These are phyloP conservation scores for Epinephelus malabaricus DNA, from an alignment of 2,797 vertebrate genomes.

Conservation along the genomic window DNA sequence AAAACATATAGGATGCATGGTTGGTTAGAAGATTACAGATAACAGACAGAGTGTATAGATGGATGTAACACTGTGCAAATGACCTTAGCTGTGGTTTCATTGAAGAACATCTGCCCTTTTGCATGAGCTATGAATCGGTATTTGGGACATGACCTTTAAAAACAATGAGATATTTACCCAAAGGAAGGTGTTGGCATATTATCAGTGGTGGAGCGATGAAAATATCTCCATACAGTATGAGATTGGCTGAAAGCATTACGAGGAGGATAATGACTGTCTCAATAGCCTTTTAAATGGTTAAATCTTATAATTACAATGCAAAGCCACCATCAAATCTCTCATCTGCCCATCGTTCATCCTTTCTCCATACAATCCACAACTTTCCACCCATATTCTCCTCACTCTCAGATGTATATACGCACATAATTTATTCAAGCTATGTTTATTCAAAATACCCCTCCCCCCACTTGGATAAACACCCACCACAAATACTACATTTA, in stretches of 20 bases:
- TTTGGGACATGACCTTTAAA: conserved; percentile 79
- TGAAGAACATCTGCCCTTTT: conserved; percentile 74
- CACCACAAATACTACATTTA: conserved; percentile 6
- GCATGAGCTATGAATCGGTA: conserved; percentile 66
- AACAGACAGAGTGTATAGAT: conserved; percentile 34
- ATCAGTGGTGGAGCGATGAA: conserved; percentile 53
- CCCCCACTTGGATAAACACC: conserved; percentile 10
- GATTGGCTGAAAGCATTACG: conserved; percentile 44
- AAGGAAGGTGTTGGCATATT: conserved; percentile 73
- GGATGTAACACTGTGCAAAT: conserved; percentile 65
- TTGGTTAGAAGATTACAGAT: conserved; percentile 41
- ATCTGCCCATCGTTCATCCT: conserved; percentile 17
- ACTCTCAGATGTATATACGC: conserved; percentile 17
- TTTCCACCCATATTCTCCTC: conserved; percentile 4
- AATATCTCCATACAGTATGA: conserved; percentile 57
- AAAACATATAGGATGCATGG: conserved; percentile 45
- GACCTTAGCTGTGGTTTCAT: conserved; percentile 60
- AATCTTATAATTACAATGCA: conserved; percentile 56
- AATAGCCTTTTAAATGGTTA: conserved; percentile 47
- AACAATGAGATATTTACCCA: conserved; percentile 80
- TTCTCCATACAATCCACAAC: conserved; percentile 16
- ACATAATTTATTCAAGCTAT: conserved; percentile 46
- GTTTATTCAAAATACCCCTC: conserved; percentile 15
- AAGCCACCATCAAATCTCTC: conserved; percentile 43
- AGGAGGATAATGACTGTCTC: conserved; percentile 51